Conservation (phyloP, 2,888 invertebrate species). For the Ellobium chinense region DNA sequence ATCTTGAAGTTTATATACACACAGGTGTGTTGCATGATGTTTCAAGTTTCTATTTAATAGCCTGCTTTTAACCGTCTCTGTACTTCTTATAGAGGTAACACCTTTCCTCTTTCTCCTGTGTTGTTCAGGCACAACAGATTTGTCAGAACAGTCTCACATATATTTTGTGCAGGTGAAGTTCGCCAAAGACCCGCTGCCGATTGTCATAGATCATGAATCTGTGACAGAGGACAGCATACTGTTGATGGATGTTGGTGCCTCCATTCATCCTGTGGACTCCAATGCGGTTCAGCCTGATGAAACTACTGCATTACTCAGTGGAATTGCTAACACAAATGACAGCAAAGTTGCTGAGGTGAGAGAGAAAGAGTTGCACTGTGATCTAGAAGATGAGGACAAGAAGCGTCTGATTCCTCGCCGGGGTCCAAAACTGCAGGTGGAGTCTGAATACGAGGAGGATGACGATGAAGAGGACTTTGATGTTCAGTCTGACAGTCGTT, state of each 20-base stretch:
- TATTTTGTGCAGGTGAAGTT: constrained; percentile 44
- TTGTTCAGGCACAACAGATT: too few relatives aligned
- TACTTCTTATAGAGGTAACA: too few relatives aligned
- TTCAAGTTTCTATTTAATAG: too few relatives aligned
- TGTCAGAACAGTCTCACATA: too few relatives aligned
- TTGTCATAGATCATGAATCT: constrained; percentile 29
- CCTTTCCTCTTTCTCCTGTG: too few relatives aligned
- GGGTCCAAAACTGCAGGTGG: neutral
- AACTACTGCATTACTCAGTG: neutral
- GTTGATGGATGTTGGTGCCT: neutral
- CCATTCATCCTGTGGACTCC: neutral
- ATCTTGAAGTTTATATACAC: too few relatives aligned
- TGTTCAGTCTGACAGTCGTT: constrained; percentile 65
- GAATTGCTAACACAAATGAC: neutral
- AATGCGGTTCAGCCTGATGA: constrained; percentile 4
- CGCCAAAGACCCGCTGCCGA: constrained; percentile 40
- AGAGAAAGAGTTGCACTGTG: neutral
- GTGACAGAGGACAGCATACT: constrained; percentile 17
- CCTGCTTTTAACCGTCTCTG: too few relatives aligned
- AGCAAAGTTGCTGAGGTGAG: neutral
- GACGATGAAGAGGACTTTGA: constrained; percentile 53
- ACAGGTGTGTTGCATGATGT: too few relatives aligned
- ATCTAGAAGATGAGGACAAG: constrained; percentile 21
- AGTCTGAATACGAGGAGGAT: constrained; percentile 42
- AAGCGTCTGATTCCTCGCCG: constrained; percentile 1